Base-by-base conservation (phyloP, 2,888 invertebrate genomes). In the Pogonocherus hispidulus region DNA sequence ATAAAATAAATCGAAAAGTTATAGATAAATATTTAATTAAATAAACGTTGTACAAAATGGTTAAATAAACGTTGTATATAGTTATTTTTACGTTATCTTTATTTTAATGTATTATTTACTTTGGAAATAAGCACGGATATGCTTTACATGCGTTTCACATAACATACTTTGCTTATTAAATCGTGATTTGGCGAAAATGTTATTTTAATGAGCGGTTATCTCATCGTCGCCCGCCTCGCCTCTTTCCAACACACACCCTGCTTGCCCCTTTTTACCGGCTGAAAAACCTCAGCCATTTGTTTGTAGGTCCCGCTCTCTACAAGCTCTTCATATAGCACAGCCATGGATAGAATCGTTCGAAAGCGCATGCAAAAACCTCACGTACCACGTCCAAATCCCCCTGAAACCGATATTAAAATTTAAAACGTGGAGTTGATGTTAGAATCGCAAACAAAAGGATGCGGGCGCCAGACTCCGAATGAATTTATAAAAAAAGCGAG, bases 161-260 rank as follows among this genome's bases (percentile, higher is more conserved):
- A 41, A 14, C 14, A 41, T 41, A 9, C 11, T 41, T 16, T 14
- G 16, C 41, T 72, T 65, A 72, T 69, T 72, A 67, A 57, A 63
- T 44, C 41, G 59, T 67, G 69, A 70, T 72, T 70, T 66, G 65
- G 18, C 55, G 63, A 63, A 69, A 69, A 66, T 66, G 63, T 71
- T 67, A 71, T 68, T 70, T 71, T 72, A 67, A 70, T 72, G 67
- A 67, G n/a, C 62, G 59, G 63, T 72, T 72, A 72, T 72, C 72
- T 72, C 63, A 27, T 67, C 66, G 49, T 59, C 67, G 69, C 59
- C 67, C 27, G 72, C 69, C 69, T 63, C 59, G 63, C 69, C 69
- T 69, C 18, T 18, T 49, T 32, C 18, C 19, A 49, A 63, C 63
- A 52, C 52, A 60, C 69, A n/a, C n/a, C n/a, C n/a, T n/a, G n/a